phyloP scores from a whole-genome alignment of 1,140 invertebrate species.

The Linepithema humile region DNA sequence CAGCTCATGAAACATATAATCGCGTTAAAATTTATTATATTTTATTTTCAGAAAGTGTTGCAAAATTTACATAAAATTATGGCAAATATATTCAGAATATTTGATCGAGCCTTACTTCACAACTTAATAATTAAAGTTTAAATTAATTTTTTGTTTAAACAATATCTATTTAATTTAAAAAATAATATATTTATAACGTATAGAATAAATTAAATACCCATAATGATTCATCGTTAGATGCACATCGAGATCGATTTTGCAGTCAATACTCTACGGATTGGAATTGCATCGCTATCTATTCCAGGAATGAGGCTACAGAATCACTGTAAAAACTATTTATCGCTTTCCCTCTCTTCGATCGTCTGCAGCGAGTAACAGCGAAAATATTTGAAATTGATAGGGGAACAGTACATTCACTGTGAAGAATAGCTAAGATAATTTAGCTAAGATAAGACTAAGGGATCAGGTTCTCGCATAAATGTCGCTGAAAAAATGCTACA shows the following conservation, averaged over 20 bases:
- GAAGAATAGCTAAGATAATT: constrained; percentile 11
- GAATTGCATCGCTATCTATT: constrained; percentile 22
- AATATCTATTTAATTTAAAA: too few relatives aligned
- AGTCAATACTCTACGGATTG: not conserved
- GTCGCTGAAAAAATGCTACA: not conserved
- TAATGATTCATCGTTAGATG: not conserved
- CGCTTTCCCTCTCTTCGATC: not conserved
- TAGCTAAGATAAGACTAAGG: not conserved
- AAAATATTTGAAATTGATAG: constrained; percentile 42
- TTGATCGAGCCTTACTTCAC: too few relatives aligned
- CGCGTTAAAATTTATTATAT: too few relatives aligned
- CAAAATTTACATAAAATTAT: too few relatives aligned
- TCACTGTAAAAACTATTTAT: constrained; percentile 16
- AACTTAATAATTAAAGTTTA: too few relatives aligned
- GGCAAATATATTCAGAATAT: too few relatives aligned
- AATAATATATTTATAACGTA: too few relatives aligned
- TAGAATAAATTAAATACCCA: too few relatives aligned
- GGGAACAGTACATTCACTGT: not conserved
- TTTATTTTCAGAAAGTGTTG: too few relatives aligned
- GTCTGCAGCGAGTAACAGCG: not conserved
- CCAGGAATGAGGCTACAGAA: not conserved
- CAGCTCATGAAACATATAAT: too few relatives aligned
- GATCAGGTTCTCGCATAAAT: not conserved
- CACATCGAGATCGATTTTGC: constrained; percentile 11
- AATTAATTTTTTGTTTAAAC: too few relatives aligned